Evolutionary conservation across 2,113 vertebrate genomes (phyloP).

Genomic region (Erythrocercus mccallii): DNA sequence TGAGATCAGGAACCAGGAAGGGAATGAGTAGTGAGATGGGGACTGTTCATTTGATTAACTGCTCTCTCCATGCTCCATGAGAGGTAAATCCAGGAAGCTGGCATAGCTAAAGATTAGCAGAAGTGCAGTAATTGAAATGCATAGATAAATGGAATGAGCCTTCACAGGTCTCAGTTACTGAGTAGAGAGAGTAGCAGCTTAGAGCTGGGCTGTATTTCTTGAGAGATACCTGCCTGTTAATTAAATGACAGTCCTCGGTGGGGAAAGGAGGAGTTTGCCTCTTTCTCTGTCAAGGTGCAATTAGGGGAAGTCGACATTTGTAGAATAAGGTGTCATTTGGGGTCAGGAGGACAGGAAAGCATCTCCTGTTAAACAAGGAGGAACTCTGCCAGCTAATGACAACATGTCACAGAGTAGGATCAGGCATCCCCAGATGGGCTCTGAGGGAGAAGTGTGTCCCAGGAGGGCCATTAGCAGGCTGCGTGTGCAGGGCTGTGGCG

Average conservation of each 20-base stretch:
- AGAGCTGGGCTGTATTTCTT: constrained; percentile 1
- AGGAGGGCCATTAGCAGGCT: not conserved
- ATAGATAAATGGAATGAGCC: not conserved
- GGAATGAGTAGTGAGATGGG: not conserved
- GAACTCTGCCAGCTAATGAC: constrained; percentile 20
- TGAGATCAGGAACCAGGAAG: not conserved
- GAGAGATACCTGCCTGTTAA: constrained; percentile 49
- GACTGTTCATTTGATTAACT: constrained; percentile 7
- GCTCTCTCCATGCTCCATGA: not conserved
- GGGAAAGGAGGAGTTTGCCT: not conserved
- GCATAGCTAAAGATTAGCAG: not conserved
- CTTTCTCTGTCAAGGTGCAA: not conserved
- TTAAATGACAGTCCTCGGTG: constrained; percentile 32
- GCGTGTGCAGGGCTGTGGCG: fast-evolving
- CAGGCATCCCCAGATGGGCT: not conserved
- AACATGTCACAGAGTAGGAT: not conserved
- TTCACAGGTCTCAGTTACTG: not conserved
- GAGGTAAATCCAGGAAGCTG: not conserved
- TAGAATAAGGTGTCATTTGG: constrained; percentile 19
- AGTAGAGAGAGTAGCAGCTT: not conserved
- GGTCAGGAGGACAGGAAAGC: constrained; percentile 27
- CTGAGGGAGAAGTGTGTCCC: not conserved
- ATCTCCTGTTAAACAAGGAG: not conserved
- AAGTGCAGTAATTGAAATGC: not conserved
- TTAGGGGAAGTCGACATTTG: constrained; percentile 3